Conservation (phyloP, 2,113 vertebrate genomes). For the Regulus satrapa region DNA sequence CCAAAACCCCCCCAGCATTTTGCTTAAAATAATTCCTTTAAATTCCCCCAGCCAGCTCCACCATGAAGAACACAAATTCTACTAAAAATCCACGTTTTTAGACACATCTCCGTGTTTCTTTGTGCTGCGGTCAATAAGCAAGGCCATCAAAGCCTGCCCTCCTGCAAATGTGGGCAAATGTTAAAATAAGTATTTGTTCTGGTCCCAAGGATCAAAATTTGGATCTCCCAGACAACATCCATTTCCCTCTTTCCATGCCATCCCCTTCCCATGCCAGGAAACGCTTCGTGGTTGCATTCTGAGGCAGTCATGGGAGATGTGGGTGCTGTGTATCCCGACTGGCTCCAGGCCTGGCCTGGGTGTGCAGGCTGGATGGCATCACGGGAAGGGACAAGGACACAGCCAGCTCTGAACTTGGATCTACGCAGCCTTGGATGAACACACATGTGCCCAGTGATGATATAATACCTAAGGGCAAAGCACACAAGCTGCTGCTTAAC, state of each 20-base stretch:
- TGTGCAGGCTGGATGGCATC: neutral
- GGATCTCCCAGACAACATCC: neutral
- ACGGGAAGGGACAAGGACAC: neutral
- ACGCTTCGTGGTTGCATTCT: neutral
- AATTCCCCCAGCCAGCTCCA: neutral
- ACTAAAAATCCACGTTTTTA: accelerated
- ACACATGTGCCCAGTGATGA: accelerated
- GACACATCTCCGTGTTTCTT: neutral
- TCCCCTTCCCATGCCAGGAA: neutral
- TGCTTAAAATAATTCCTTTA: neutral
- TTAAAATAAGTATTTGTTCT: neutral
- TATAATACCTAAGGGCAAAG: neutral
- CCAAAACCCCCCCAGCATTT: accelerated
- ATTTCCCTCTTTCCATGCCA: neutral
- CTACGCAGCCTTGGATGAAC: neutral
- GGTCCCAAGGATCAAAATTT: neutral
- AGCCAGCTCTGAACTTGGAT: neutral
- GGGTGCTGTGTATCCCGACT: neutral
- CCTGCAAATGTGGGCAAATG: neutral
- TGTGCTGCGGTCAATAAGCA: neutral
- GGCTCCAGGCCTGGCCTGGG: neutral
- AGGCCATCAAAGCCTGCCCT: neutral
- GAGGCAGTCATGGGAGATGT: neutral
- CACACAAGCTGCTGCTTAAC: neutral
- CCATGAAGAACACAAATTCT: neutral